Percentiles rank a stretch among this genome's conserved stretches.
phyloP scores from a whole-genome alignment of 2,113 vertebrate species.

The Prinia subflava region DNA sequence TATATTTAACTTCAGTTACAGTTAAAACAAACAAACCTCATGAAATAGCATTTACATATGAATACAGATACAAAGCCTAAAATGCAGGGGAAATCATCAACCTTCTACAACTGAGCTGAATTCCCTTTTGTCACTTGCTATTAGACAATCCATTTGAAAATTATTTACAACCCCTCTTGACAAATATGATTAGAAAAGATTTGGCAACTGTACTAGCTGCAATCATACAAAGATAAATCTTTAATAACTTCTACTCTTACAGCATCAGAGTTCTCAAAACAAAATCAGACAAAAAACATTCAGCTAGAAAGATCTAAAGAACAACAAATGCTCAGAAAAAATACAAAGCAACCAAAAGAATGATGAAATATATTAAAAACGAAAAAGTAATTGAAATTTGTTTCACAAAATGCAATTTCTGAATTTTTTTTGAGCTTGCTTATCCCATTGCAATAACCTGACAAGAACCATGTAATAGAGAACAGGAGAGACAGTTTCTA shows the following conservation, averaged over 20 bases:
- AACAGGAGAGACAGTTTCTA: neutral
- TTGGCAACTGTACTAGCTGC: neutral
- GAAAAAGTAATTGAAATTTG: neutral
- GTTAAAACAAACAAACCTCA: neutral
- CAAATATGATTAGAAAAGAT: slow-evolving; percentile 27
- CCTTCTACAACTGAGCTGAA: neutral
- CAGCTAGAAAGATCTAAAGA: neutral
- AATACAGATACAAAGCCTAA: neutral
- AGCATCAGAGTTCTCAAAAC: neutral
- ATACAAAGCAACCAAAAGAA: neutral
- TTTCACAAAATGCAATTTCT: neutral
- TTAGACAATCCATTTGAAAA: neutral
- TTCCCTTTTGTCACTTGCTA: neutral
- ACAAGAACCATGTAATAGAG: neutral
- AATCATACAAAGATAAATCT: neutral
- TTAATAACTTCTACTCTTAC: neutral
- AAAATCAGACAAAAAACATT: neutral
- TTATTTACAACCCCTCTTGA: slow-evolving; percentile 2
- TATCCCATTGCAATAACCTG: neutral
- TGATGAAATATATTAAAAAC: neutral
- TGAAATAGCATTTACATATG: neutral
- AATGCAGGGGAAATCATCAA: neutral
- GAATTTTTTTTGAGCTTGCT: neutral
- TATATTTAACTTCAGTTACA: neutral
- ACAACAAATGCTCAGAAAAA: neutral